Conservation (phyloP, 2,113 vertebrate species). For the Barbus barbus region DNA sequence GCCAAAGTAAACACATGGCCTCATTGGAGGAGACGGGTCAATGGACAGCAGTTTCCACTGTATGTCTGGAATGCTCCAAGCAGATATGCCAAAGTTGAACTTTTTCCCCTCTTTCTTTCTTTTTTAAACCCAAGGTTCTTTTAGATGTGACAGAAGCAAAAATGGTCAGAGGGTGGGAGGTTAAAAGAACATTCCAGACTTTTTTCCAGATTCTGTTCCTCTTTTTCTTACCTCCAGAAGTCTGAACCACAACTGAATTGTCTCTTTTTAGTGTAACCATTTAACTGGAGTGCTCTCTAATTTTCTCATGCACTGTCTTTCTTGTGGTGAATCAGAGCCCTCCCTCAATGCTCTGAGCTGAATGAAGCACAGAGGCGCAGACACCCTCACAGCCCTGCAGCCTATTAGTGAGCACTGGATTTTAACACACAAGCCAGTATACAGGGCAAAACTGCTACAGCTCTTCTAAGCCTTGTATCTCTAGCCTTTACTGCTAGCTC, state of each 20-base stretch:
- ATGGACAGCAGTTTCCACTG: conserved; percentile 51
- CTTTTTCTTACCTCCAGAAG: conserved; percentile 64
- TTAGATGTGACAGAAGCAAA: conserved; percentile 58
- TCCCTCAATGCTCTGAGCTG: conserved; percentile 60
- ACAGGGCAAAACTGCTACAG: neutral
- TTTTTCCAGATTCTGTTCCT: conserved; percentile 56
- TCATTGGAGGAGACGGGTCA: conserved; percentile 50
- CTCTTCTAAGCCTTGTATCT: conserved; percentile 38
- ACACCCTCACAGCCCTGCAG: conserved; percentile 63
- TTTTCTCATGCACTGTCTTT: conserved; percentile 76
- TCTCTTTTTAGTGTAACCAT: conserved; percentile 72
- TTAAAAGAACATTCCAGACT: conserved; percentile 59
- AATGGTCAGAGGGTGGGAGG: conserved; percentile 45
- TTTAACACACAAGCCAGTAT: conserved; percentile 29
- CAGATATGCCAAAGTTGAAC: conserved; percentile 43
- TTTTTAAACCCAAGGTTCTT: conserved; percentile 36
- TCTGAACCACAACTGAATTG: conserved; percentile 63
- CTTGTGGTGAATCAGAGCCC: conserved; percentile 70
- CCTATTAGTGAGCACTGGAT: conserved; percentile 42
- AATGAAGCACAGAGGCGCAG: conserved; percentile 44
- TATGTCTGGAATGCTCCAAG: conserved; percentile 39
- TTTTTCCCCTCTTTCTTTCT: conserved; percentile 20
- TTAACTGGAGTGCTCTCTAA: conserved; percentile 78
- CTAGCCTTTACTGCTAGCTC: conserved; percentile 53
- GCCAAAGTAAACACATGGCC: conserved; percentile 47